Evolutionary conservation across 2,797 vertebrate genomes (phyloP), one percentile per base, ranked within the genome.

Genomic region (Neosilurus mollespiculum): DNA sequence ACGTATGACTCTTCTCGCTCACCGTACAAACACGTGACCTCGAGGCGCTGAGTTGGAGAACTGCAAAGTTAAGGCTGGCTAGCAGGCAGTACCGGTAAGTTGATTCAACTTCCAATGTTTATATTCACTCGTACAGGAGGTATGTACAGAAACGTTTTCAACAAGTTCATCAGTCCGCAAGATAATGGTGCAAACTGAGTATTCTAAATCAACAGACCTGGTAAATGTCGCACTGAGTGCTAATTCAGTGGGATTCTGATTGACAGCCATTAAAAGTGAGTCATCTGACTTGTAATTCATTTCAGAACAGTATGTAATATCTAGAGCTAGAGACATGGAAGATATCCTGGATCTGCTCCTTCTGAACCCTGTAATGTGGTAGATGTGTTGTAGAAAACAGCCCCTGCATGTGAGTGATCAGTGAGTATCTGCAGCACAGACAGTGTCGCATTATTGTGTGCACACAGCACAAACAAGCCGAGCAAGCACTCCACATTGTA

Each of bases 401-500:
- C 1, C 16, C 26, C 37, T 43, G 37, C 72, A 59, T 7, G 72
- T 75, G 72, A 1, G 10, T 75, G 72, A 20, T 22, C 54, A 75
- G 72, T 58, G 9, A 34, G 53, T 20, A 34, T 6, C 9, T 34
- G 18, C 9, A 34, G 16, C 1, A 53, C 71, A 51, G 69, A 71
- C 67, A 73, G 10, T 56, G 24, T 18, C 16, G 71, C n/a, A 18
- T 75, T 58, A 73, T 73, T 10, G 24, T 56, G 24, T 16, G 3
- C 24, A 15, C 58, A 59, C 87, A 89, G 83, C 56, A 24, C 87
- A 89, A 91, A 87, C 92, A 91, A 90, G 67, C 84, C 88, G 92
- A 93, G 87, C 53, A 56, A 75, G 71, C 71, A 58, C 89, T 85
- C 86, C 78, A 89, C 90, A 93, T 93, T 93, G 92, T 94, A 84